Percentiles rank a stretch among this genome's conserved stretches.
Evolutionary conservation across 1,140 invertebrate species (phyloP).

Genomic region (Drosophila nigromelanica): DNA sequence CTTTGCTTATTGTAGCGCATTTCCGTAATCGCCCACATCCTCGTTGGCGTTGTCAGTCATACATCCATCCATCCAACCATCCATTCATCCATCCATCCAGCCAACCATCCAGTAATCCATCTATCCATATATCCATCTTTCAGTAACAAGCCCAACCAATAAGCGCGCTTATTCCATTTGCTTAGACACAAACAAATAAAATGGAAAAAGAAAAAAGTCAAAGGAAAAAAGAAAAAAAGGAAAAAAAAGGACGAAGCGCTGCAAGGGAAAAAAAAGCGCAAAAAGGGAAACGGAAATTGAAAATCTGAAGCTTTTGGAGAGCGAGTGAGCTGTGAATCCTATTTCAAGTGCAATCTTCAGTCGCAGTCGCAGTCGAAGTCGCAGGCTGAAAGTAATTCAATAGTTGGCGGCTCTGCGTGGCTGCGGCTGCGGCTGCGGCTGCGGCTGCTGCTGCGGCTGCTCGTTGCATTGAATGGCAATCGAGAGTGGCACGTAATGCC

Average conservation of each 20-base stretch:
- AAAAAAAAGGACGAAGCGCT: slow-evolving; percentile 7
- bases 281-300: slow-evolving; percentile 79
- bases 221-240: slow-evolving; percentile 32
- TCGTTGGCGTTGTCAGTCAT: slow-evolving; percentile 13
- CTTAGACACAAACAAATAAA: slow-evolving; percentile 76
- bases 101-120: slow-evolving; percentile 23
- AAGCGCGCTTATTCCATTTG: slow-evolving; percentile 81
- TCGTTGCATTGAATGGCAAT: slow-evolving; percentile 76
- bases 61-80: slow-evolving; percentile 13
- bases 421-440: slow-evolving; percentile 23
- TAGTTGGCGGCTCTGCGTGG: slow-evolving; percentile 66
- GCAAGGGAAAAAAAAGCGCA: slow-evolving; percentile 11
- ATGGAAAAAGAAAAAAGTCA: slow-evolving; percentile 6
- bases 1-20: slow-evolving; percentile 36
- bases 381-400: slow-evolving; percentile 79
- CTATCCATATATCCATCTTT: slow-evolving; percentile 49
- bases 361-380: slow-evolving; percentile 37
- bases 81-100: slow-evolving; percentile 32
- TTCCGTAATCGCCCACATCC: slow-evolving; percentile 40
- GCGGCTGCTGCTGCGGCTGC: slow-evolving; percentile 29
- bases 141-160: slow-evolving; percentile 71
- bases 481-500: slow-evolving; percentile 81
- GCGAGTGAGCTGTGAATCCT: slow-evolving; percentile 80
- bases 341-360: slow-evolving; percentile 82
- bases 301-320: slow-evolving; percentile 79